phyloP scores from a whole-genome alignment of 2,888 invertebrate genomes.

The Cheilosia soror region DNA sequence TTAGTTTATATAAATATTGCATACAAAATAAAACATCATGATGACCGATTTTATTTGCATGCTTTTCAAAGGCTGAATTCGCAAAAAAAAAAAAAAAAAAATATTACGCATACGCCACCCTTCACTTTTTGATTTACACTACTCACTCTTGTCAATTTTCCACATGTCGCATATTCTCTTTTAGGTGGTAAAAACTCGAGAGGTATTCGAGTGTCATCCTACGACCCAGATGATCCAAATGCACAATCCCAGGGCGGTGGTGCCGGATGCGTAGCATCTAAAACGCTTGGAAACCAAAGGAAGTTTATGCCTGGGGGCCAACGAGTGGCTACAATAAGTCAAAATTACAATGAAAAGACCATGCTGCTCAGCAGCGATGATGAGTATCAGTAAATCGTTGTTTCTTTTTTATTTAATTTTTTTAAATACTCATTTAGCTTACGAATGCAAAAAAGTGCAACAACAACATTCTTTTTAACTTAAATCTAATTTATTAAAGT shows the following conservation, averaged over 20 bases:
- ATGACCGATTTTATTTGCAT: conserved; percentile 8
- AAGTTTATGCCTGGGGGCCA: conserved; percentile 88
- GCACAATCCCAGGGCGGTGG: conserved; percentile 79
- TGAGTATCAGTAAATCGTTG: conserved; percentile 89
- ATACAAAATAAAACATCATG: no score
- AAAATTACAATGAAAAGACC: conserved; percentile 97
- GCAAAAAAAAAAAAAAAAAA: neutral
- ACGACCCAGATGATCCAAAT: conserved; percentile 88
- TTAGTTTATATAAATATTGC: no score
- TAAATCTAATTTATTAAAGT: conserved; percentile 25
- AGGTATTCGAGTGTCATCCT: conserved; percentile 88
- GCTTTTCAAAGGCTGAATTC: neutral
- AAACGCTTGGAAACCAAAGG: conserved; percentile 83
- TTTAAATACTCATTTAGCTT: conserved; percentile 13
- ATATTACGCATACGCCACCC: conserved; percentile 28
- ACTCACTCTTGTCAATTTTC: conserved; percentile 49
- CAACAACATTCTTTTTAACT: conserved; percentile 17
- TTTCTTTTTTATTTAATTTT: conserved; percentile 22
- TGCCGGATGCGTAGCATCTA: conserved; percentile 83
- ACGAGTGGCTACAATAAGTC: conserved; percentile 91
- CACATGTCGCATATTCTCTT: conserved; percentile 66
- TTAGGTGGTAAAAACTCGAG: conserved; percentile 87
- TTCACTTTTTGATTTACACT: conserved; percentile 24
- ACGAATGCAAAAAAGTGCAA: conserved; percentile 28
- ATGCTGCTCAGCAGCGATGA: conserved; percentile 98